Conservation (phyloP, 2,113 vertebrate genomes). For the Pteropus alecto region DNA sequence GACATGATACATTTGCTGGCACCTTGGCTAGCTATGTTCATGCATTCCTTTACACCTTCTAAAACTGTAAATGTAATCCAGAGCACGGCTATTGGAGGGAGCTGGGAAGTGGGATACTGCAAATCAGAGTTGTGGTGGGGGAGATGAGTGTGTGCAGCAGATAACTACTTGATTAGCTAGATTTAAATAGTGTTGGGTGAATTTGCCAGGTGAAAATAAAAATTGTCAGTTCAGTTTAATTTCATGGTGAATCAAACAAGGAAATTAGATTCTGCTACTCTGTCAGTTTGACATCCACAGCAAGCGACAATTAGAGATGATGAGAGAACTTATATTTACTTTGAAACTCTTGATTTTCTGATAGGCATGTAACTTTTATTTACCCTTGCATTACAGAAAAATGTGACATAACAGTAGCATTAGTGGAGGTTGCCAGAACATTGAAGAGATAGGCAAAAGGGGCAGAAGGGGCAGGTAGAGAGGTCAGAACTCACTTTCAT, state of each 20-base stretch:
- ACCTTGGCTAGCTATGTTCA: constrained; percentile 65
- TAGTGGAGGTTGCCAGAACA: constrained; percentile 54
- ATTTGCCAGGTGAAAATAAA: constrained; percentile 89
- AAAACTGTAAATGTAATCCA: constrained; percentile 84
- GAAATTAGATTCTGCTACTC: constrained; percentile 89
- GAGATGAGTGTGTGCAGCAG: constrained; percentile 78
- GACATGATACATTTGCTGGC: constrained; percentile 70
- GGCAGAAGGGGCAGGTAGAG: background rate
- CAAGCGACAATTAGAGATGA: constrained; percentile 86
- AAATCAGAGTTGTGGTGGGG: constrained; percentile 82
- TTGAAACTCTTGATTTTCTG: constrained; percentile 77
- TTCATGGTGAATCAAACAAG: constrained; percentile 90
- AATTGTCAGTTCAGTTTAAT: constrained; percentile 89
- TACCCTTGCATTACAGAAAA: constrained; percentile 71
- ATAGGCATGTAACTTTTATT: constrained; percentile 78
- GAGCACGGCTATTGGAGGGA: constrained; percentile 67
- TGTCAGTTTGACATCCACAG: constrained; percentile 85
- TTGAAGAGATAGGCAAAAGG: background rate
- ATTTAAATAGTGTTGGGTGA: constrained; percentile 86
- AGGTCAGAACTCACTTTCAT: background rate
- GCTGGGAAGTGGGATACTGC: constrained; percentile 75
- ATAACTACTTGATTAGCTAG: constrained; percentile 88
- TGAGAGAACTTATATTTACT: constrained; percentile 82
- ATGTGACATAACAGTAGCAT: constrained; percentile 32
- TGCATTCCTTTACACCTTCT: constrained; percentile 84